A percentile compares a stretch with the other conserved stretches of the same genome.
These are phyloP conservation scores for Dendrophyllia cribrosa DNA, from an alignment of 64 coral and sea anemone genomes.

Conservation along the genomic window DNA sequence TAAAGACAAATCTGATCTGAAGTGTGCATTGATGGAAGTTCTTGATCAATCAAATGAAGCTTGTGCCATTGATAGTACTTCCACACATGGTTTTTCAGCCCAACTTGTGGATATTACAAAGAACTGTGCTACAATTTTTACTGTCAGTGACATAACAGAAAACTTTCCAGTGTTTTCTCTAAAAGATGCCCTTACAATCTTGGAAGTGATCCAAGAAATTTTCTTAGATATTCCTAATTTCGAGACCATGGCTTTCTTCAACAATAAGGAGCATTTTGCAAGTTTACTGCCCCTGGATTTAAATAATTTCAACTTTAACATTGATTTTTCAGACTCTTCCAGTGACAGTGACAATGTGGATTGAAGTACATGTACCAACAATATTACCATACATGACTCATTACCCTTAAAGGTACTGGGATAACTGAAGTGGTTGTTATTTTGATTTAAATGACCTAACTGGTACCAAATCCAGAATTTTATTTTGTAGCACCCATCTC, in stretches of 20 bases:
- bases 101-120: slow-evolving; percentile 46
- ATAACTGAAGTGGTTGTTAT: too few species aligned
- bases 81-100: slow-evolving; percentile 51
- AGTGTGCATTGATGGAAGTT: slow-evolving; percentile 30
- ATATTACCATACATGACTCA: too few species aligned
- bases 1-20: background rate
- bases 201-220: slow-evolving; percentile 69
- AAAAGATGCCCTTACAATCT: slow-evolving; percentile 32
- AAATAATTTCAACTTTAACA: slow-evolving; percentile 21
- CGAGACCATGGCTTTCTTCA: slow-evolving; percentile 48
- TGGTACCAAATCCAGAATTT: too few species aligned
- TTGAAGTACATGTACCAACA: too few species aligned
- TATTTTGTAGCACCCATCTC: too few species aligned
- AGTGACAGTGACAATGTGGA: slow-evolving; percentile 8
- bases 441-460: too few species aligned
- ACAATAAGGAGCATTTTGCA: slow-evolving; percentile 9
- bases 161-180: slow-evolving; percentile 68
- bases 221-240: slow-evolving; percentile 65
- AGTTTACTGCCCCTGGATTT: slow-evolving; percentile 2
- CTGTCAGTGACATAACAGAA: slow-evolving; percentile 13
- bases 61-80: slow-evolving; percentile 13
- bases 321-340: slow-evolving; percentile 23
- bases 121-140: slow-evolving; percentile 55
- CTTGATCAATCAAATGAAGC: background rate
- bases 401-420: too few species aligned